A percentile compares a stretch with the other conserved stretches of the same genome.
Conservation (phyloP, 2,113 vertebrate genomes). For the Tachysurus vachellii region DNA sequence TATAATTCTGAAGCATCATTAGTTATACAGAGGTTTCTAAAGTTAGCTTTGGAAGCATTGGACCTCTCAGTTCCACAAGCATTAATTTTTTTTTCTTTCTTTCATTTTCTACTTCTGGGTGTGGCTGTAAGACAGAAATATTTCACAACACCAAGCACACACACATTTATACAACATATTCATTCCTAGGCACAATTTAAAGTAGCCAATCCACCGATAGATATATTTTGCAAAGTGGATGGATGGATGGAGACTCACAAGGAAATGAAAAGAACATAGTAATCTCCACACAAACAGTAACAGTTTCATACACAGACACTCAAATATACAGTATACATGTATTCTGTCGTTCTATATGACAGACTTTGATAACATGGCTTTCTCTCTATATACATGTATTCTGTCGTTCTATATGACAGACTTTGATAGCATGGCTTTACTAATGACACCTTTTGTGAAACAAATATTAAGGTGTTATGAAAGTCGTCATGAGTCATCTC, state of each 20-base stretch:
- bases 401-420: background rate
- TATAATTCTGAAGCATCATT: background rate
- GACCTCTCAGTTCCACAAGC: background rate
- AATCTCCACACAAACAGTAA: slow-evolving; percentile 38
- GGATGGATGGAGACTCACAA: no score
- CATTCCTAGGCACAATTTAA: no score
- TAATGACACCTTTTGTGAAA: background rate
- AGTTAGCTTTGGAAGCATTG: background rate
- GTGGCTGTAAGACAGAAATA: background rate
- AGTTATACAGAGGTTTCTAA: background rate
- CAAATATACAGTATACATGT: slow-evolving; percentile 47
- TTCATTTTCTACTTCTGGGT: background rate
- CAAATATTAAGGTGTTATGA: background rate
- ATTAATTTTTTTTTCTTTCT: background rate
- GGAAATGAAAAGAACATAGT: no score
- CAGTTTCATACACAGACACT: slow-evolving; percentile 15
- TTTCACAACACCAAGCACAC: no score
- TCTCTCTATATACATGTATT: slow-evolving; percentile 12
- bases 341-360: slow-evolving; percentile 31
- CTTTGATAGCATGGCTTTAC: background rate
- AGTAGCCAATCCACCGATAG: no score
- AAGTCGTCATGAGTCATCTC: background rate
- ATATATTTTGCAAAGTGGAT: no score
- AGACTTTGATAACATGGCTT: no score
- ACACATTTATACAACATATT: no score